phyloP scores from a whole-genome alignment of 1,140 invertebrate genomes.

The Temnothorax curvispinosus region DNA sequence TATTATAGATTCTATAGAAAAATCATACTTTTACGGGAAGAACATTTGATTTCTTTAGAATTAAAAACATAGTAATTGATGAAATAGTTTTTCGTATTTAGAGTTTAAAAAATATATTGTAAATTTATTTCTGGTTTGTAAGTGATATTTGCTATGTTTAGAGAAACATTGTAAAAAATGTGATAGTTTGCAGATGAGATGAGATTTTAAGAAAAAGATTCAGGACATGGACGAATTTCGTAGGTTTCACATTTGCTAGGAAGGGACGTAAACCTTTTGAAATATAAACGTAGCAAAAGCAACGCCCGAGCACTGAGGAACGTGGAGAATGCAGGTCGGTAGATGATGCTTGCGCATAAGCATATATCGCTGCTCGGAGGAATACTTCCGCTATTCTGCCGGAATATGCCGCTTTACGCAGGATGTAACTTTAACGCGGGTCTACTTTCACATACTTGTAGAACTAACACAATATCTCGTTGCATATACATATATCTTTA shows the following conservation, averaged over 20 bases:
- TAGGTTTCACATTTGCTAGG: background rate
- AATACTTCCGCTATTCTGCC: conserved; percentile 40
- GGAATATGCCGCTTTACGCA: conserved; percentile 35
- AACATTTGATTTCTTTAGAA: background rate
- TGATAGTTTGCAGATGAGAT: conserved; percentile 18
- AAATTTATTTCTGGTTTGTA: background rate
- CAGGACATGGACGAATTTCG: background rate
- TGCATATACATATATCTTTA: background rate
- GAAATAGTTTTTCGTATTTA: background rate
- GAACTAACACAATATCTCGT: conserved; percentile 15
- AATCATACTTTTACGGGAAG: background rate
- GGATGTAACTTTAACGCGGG: conserved; percentile 35
- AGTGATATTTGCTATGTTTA: background rate
- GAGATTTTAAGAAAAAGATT: conserved; percentile 7
- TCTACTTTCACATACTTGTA: conserved; percentile 45
- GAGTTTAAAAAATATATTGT: background rate
- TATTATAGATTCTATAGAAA: background rate
- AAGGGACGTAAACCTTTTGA: conserved; percentile 33
- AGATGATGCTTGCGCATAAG: conserved; percentile 42
- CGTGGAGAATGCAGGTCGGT: conserved; percentile 40
- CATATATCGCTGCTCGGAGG: conserved; percentile 26
- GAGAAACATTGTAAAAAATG: background rate
- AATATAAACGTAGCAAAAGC: conserved; percentile 42
- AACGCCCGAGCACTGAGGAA: conserved; percentile 4
- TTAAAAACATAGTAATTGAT: background rate